These are phyloP conservation scores for Pleuronectes platessa DNA, from an alignment of 2,113 vertebrate genomes.

Conservation along the genomic window DNA sequence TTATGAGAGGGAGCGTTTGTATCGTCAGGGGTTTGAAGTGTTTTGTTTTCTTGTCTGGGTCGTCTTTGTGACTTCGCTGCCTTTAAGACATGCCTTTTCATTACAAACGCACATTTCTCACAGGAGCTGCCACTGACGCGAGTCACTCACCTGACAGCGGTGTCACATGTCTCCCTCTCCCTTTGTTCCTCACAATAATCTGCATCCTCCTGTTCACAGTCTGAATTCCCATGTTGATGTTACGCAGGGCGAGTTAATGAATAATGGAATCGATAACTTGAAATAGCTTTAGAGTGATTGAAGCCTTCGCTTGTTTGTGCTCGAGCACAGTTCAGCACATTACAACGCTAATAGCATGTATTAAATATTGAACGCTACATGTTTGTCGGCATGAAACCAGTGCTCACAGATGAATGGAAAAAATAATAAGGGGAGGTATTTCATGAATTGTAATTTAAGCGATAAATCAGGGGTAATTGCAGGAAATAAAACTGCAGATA, in stretches of 20 bases:
- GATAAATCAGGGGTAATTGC: conserved; percentile 52
- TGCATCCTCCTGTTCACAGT: background rate
- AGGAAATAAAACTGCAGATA: conserved; percentile 31
- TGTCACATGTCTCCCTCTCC: conserved; percentile 30
- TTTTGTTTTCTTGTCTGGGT: conserved; percentile 54
- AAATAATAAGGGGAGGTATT: background rate
- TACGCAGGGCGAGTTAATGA: background rate
- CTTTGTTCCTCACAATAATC: conserved; percentile 5
- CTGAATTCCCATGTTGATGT: background rate
- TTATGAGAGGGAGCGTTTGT: conserved; percentile 29
- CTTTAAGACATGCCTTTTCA: conserved; percentile 26
- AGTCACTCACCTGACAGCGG: conserved; percentile 41
- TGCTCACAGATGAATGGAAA: conserved; percentile 23
- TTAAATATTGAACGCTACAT: conserved; percentile 18
- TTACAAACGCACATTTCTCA: conserved; percentile 40
- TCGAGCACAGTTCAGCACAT: background rate
- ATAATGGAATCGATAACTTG: background rate
- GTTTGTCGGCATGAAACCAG: conserved; percentile 4
- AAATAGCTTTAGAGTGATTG: background rate
- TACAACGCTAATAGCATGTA: conserved; percentile 4
- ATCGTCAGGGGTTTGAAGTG: conserved; percentile 39
- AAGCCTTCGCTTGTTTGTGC: conserved; percentile 1
- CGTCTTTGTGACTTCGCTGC: conserved; percentile 44
- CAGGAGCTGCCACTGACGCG: conserved; percentile 37
- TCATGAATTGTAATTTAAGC: conserved; percentile 14